Conservation (phyloP, 1,140 invertebrate genomes). For the Pemphigus obesinymphae region DNA sequence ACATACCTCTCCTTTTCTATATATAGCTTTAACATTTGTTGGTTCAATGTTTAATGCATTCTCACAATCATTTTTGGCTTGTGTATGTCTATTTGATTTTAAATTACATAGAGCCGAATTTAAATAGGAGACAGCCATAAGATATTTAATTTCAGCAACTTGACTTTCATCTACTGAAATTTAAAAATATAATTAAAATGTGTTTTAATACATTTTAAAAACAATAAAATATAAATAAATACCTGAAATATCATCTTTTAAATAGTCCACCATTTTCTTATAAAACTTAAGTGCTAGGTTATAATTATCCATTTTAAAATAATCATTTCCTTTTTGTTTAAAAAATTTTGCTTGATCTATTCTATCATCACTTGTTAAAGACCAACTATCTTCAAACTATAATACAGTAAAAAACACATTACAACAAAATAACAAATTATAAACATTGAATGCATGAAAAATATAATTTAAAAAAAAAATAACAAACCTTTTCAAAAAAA, state of each 20-base stretch:
- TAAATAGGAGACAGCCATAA: slow-evolving; percentile 69
- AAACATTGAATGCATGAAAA: neutral
- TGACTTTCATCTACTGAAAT: slow-evolving; percentile 52
- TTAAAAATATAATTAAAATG: neutral
- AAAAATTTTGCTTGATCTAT: slow-evolving; percentile 73
- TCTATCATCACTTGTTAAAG: slow-evolving; percentile 71
- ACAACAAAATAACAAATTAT: too few relatives aligned
- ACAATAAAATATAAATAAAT: neutral
- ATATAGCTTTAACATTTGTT: slow-evolving; percentile 84
- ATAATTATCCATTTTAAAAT: slow-evolving; percentile 78
- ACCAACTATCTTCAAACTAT: slow-evolving; percentile 72
- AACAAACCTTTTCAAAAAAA: slow-evolving; percentile 30
- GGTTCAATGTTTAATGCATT: slow-evolving; percentile 70
- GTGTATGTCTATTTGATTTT: slow-evolving; percentile 69
- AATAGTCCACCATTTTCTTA: slow-evolving; percentile 62
- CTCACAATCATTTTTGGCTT: slow-evolving; percentile 66
- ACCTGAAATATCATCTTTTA: slow-evolving; percentile 53
- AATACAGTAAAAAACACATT: too few relatives aligned
- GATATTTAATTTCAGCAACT: slow-evolving; percentile 56
- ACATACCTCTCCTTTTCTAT: slow-evolving; percentile 72
- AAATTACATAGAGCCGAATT: slow-evolving; percentile 80
- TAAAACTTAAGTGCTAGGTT: slow-evolving; percentile 84
- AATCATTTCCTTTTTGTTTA: slow-evolving; percentile 88
- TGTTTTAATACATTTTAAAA: neutral
- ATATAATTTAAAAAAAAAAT: too few relatives aligned